These are phyloP conservation scores for Limnothrissa miodon DNA, from an alignment of 2,113 vertebrate species.

Conservation along the genomic window DNA sequence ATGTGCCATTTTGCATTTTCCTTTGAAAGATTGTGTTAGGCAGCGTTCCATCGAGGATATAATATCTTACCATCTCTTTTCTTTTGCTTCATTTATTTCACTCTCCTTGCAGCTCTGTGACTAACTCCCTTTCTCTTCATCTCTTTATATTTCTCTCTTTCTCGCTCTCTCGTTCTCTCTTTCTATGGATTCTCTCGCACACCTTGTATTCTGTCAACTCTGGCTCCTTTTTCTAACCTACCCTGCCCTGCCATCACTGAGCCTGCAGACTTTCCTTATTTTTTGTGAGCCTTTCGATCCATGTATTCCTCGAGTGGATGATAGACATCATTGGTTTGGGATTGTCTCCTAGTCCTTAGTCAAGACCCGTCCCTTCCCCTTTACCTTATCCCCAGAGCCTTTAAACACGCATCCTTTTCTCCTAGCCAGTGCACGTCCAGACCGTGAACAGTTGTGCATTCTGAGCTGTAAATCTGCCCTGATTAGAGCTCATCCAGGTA, in stretches of 20 bases:
- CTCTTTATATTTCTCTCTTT: background rate
- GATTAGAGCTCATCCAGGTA: constrained; percentile 25
- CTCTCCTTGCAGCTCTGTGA: background rate
- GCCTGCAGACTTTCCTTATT: background rate
- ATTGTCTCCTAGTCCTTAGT: background rate
- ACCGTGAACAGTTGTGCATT: constrained; percentile 37
- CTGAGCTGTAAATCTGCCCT: constrained; percentile 40
- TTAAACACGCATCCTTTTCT: background rate
- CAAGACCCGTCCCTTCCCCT: background rate
- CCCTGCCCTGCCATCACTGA: background rate
- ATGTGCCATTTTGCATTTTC: constrained; percentile 5
- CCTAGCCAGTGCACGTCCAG: constrained; percentile 3
- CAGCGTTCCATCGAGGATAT: background rate
- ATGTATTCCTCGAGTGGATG: background rate
- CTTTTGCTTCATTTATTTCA: background rate
- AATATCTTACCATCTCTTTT: background rate
- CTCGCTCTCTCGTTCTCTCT: background rate
- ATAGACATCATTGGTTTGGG: background rate
- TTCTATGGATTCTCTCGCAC: background rate
- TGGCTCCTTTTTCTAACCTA: background rate
- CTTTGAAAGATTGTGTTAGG: background rate
- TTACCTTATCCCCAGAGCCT: background rate
- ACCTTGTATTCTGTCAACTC: background rate
- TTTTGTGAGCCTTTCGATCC: background rate
- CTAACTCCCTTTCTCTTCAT: background rate